Percentiles rank a stretch among this genome's conserved stretches.
Conservation (phyloP, 2,888 invertebrate genomes). For the Ophonus ardosiacus region DNA sequence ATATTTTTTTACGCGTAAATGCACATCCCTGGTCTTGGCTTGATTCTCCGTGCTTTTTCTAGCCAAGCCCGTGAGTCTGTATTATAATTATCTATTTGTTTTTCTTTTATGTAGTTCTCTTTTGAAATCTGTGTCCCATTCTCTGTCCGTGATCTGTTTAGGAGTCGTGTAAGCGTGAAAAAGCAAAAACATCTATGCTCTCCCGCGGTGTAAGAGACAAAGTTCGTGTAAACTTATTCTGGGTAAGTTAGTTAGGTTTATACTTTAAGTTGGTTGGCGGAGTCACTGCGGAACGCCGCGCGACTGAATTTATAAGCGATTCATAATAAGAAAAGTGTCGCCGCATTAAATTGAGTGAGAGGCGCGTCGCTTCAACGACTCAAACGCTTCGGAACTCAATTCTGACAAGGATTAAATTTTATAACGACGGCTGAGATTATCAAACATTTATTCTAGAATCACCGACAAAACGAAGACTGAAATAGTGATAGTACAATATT, state of each 20-base stretch:
- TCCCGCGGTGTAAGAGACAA: not conserved
- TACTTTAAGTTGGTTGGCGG: constrained; percentile 67
- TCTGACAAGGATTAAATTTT: constrained; percentile 12
- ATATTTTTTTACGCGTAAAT: too few species aligned
- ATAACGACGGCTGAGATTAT: not conserved
- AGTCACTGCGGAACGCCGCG: constrained; percentile 56
- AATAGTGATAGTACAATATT: too few species aligned
- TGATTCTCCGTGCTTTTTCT: too few species aligned
- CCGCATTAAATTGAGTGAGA: constrained; percentile 74
- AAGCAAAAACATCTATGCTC: not conserved
- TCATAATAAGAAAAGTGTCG: constrained; percentile 74
- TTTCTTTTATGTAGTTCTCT: too few species aligned
- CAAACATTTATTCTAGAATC: not conserved
- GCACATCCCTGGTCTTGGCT: too few species aligned
- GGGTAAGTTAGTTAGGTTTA: constrained; percentile 69
- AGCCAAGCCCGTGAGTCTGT: too few species aligned
- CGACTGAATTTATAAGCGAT: constrained; percentile 75
- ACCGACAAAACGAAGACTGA: too few species aligned
- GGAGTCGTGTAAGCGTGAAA: not conserved
- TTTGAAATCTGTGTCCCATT: too few species aligned
- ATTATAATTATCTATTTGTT: too few species aligned
- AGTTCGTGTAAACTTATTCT: constrained; percentile 35
- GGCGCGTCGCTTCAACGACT: constrained; percentile 65
- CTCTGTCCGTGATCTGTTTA: not conserved
- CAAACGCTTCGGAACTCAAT: constrained; percentile 53